Conservation (phyloP, 2,797 vertebrate genomes). For the Sebastes jordani region DNA sequence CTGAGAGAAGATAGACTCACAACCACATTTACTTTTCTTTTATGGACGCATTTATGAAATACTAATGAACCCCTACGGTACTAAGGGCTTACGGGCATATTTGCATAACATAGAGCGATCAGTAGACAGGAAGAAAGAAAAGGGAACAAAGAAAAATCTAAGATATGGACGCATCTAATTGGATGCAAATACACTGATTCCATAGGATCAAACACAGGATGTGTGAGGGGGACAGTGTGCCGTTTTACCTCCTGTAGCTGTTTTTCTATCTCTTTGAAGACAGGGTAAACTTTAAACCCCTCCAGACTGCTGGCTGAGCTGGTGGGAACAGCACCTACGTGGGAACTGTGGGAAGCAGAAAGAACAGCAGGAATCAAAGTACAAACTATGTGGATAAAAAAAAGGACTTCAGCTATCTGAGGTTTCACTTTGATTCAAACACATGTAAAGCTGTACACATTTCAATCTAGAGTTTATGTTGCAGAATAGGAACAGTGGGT, state of each 20-base stretch:
- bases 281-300: conserved; percentile 86
- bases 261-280: conserved; percentile 96
- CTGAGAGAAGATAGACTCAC: too few relatives aligned
- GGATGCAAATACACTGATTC: not conserved
- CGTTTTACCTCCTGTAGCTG: conserved; percentile 87
- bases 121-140: not conserved
- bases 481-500: not conserved
- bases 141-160: not conserved
- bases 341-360: conserved; percentile 63
- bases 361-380: not conserved
- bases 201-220: not conserved
- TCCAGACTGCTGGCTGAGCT: conserved; percentile 77
- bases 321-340: conserved; percentile 79
- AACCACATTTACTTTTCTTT: not conserved
- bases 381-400: not conserved
- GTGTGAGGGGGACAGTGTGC: not conserved
- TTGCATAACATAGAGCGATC: not conserved
- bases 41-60: too few relatives aligned
- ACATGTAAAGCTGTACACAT: not conserved
- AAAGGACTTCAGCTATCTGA: not conserved
- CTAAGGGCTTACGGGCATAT: not conserved
- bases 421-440: not conserved
- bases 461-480: not conserved
- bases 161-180: not conserved
- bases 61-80: too few relatives aligned